These are phyloP conservation scores for Endotricha flammealis DNA, from an alignment of 2,888 invertebrate species.

Conservation along the genomic window DNA sequence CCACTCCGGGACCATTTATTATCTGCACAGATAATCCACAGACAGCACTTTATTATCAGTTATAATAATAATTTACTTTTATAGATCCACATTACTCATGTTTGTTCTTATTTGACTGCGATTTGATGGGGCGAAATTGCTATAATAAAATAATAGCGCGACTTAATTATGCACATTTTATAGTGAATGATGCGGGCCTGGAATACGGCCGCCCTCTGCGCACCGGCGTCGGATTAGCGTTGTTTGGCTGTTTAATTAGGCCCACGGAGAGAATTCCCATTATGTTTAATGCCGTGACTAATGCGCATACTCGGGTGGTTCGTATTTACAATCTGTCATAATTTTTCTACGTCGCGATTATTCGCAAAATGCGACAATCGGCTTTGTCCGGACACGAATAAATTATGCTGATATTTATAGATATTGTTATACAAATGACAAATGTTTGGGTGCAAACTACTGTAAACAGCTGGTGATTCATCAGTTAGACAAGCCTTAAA, in stretches of 20 bases:
- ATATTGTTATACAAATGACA: conserved; percentile 31
- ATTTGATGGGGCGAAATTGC: conserved; percentile 63
- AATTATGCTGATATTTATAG: conserved; percentile 59
- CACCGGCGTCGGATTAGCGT: conserved; percentile 46
- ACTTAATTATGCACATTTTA: conserved; percentile 50
- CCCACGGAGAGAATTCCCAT: conserved; percentile 51
- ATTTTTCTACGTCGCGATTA: conserved; percentile 76
- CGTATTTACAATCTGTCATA: conserved; percentile 69
- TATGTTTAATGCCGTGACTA: conserved; percentile 69
- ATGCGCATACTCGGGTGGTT: conserved; percentile 44
- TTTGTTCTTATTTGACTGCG: conserved; percentile 73
- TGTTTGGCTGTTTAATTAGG: conserved; percentile 58
- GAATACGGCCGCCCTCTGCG: no score
- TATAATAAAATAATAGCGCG: conserved; percentile 61
- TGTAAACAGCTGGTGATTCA: no score
- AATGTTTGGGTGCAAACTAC: conserved; percentile 34
- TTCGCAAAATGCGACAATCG: conserved; percentile 65
- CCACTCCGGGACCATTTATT: conserved; percentile 63
- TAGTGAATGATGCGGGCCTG: conserved; percentile 24
- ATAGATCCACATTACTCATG: conserved; percentile 73
- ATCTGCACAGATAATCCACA: conserved; percentile 69
- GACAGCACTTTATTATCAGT: conserved; percentile 76
- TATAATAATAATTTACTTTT: conserved; percentile 77
- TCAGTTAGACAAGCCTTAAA: conserved; percentile 33
- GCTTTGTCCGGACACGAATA: conserved; percentile 56